Evolutionary conservation across 2,888 invertebrate species (phyloP), one percentile per base, ranked within the genome.

Genomic region (Caenorhabditis auriculariae): DNA sequence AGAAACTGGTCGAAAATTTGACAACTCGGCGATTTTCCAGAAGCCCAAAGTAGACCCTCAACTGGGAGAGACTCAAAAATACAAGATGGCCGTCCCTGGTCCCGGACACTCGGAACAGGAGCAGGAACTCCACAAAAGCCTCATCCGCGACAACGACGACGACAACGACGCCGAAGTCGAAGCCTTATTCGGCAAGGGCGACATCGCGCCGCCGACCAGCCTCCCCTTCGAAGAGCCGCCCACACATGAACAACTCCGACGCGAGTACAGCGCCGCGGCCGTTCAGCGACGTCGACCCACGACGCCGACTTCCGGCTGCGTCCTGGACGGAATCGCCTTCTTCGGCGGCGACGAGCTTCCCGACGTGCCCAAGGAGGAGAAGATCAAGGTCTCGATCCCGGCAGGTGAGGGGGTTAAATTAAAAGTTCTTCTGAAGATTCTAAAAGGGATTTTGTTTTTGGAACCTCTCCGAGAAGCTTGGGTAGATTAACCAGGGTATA

Each of bases 61-160:
- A 3, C 42, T 73, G 43, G 80, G 80, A 28, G 80, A 80, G 57
- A 80, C 80, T 6, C 79, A 80, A 45, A 79, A 79, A 47, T 80
- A 79, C 53, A 70, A 72, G 47, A 75, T 78, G 75, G 59, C 66
- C 2, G 77, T 78, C 12, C 75, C 78, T 2, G 78, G 76, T 7
- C 78, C 78, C 1, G 78, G 74, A 15, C 69, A 72, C 37, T 72
- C 77, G 0, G 78, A 78, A 23, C 71, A 75, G 41, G 78, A 78
- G 51, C 66, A 77, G n/a, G 78, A 78, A 42, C 38, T 78, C 54
- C 78, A 78, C 56, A 71, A 75, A 43, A 75, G 75, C 47, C 46
- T 78, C 50, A 55, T 78, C 32, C 48, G 66, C 21, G 63, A 69
- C 24, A 67, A 66, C 1, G 72, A 69, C 15, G 69, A 72, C 1